Evolutionary conservation across 1,140 invertebrate species (phyloP).

Genomic region (Tribolium castaneum): DNA sequence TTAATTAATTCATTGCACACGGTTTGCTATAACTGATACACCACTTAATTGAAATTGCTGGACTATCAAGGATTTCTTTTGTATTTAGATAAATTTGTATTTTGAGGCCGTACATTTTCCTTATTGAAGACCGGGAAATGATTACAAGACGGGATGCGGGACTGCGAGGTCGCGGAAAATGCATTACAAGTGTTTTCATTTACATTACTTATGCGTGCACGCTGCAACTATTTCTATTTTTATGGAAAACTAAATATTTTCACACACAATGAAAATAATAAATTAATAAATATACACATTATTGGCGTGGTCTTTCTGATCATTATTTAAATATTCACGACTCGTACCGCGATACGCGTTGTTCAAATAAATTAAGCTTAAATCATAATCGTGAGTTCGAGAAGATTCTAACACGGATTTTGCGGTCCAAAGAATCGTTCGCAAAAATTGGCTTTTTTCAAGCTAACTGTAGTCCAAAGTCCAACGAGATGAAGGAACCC

Average conservation of each 20-base stretch:
- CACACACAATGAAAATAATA: too few relatives aligned
- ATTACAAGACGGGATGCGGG: background rate
- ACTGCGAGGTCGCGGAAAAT: background rate
- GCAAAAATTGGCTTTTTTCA: too few relatives aligned
- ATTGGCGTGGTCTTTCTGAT: background rate
- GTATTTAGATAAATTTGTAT: background rate
- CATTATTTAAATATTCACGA: background rate
- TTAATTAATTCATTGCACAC: background rate
- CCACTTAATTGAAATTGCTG: background rate
- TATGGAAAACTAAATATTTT: too few relatives aligned
- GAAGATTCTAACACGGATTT: background rate
- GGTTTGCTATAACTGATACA: background rate
- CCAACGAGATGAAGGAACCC: too few relatives aligned
- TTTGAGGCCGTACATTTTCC: background rate
- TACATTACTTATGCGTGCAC: background rate
- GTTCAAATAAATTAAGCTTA: background rate
- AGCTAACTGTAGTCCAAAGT: too few relatives aligned
- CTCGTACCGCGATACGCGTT: background rate
- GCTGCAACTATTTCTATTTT: too few relatives aligned
- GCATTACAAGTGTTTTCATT: background rate
- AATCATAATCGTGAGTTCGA: background rate
- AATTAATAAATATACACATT: too few relatives aligned
- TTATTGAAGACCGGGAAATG: background rate
- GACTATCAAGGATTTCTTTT: background rate
- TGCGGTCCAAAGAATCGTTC: too few relatives aligned